These are phyloP conservation scores for Muscidifurax raptorellus DNA, from an alignment of 1,140 invertebrate genomes.

Conservation along the genomic window DNA sequence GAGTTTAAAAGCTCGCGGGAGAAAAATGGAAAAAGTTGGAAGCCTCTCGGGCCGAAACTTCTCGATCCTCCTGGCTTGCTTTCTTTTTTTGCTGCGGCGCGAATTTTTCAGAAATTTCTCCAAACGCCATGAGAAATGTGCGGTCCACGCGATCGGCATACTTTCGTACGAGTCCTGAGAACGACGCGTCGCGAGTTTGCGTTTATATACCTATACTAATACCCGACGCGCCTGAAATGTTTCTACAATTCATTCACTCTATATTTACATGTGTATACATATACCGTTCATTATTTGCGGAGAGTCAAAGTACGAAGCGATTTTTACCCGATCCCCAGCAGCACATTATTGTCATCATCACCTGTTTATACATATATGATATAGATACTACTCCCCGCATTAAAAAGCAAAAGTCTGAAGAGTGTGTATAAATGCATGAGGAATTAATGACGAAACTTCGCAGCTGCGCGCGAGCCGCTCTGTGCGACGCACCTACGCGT, in stretches of 20 bases:
- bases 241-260: not conserved
- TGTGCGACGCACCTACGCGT: not conserved
- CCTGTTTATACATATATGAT: no score
- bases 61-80: not conserved
- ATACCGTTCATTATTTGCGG: no score
- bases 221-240: no score
- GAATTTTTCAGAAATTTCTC: constrained; percentile 16
- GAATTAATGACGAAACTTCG: constrained; percentile 23
- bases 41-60: constrained; percentile 12
- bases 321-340: no score
- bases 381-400: not conserved
- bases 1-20: not conserved
- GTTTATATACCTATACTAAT: not conserved
- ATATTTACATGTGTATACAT: not conserved
- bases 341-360: not conserved
- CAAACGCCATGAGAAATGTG: constrained; percentile 3
- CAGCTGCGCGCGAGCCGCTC: not conserved
- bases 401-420: constrained; percentile 6
- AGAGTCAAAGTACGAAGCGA: no score
- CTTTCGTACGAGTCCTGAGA: not conserved
- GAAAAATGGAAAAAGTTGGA: constrained; percentile 31
- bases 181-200: no score
- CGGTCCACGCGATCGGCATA: not conserved
- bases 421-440: not conserved
- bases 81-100: not conserved